A percentile compares a stretch with the other conserved stretches of the same genome.
Evolutionary conservation across 2,888 invertebrate species (phyloP).

Genomic region (Leptopterna dolabrata): DNA sequence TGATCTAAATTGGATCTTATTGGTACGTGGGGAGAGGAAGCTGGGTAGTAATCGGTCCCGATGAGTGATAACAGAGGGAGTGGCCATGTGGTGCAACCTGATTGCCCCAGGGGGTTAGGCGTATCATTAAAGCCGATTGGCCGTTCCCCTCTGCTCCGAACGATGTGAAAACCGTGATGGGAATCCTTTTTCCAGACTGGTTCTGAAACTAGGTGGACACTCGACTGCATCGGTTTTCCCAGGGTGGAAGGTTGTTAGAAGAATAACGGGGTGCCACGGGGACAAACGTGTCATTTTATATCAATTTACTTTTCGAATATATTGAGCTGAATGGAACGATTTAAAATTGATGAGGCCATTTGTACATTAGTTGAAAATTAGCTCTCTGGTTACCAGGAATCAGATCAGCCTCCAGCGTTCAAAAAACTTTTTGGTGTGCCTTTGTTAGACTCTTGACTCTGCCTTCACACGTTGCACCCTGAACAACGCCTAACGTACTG

Average conservation of each 20-base stretch:
- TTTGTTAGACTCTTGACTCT: no score
- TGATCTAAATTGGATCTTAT: no score
- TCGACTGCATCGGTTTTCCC: background rate
- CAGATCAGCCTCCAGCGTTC: no score
- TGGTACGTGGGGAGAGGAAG: background rate
- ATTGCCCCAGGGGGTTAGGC: background rate
- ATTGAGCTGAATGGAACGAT: background rate
- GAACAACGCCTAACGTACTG: no score
- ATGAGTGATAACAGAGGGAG: background rate
- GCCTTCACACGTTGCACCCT: no score
- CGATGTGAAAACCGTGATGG: conserved; percentile 23
- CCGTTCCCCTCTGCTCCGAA: background rate
- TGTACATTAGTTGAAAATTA: no score
- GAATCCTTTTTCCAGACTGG: background rate
- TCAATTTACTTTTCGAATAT: background rate
- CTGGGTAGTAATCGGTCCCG: background rate
- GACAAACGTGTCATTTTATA: background rate
- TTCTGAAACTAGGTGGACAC: background rate
- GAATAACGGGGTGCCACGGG: background rate
- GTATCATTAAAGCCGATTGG: conserved; percentile 36
- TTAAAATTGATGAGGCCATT: no score
- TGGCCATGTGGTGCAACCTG: background rate
- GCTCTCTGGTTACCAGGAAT: no score
- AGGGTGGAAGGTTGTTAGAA: background rate
- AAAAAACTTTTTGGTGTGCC: no score